Evolutionary conservation across 1,140 invertebrate genomes (phyloP), one percentile per base, ranked within the genome.

Genomic region (Calycopis cecrops): DNA sequence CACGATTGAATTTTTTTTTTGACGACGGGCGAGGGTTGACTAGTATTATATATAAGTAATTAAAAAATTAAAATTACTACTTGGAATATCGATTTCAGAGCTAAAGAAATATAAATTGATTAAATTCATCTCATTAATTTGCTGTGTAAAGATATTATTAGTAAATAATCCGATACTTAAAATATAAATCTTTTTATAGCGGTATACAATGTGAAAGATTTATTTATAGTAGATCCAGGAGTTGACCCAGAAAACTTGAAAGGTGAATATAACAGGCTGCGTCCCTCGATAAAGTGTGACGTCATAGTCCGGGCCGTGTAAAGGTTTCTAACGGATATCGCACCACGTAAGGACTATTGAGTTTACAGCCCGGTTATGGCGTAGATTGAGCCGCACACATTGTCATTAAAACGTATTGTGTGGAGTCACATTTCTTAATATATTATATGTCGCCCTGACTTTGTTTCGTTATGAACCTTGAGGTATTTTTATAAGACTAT

Each of bases 241-340:
- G 9, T 44, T 44, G 40, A 44, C 40, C 40, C 40, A 44, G 40
- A 44, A 44, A 44, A 44, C 21, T 28, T 28, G 21, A 28, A 6
- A 28, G 21, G 21, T 44, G 40, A 16, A 16, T 44, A 44, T 44
- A 44, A 16, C 14, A 44, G 40, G 40, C 14, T 12, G 40, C 14
- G 14, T 17, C 40, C 40, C 40, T 14, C 16, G 40, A 44, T 37
- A 37, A 3, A 28, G 21, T 28, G 35, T 44, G 40, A 44, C 40
- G 40, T 44, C 12, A 44, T 16, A 9, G n/a, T 4, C 17, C n/a
- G 28, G 14, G 34, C 11, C 8, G 21, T 28, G 6, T 28, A 28
- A 28, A 28, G 21, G 21, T 28, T 28, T 1, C 12, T 48, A 50
- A 28, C 48, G 33, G 48, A 50, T 34, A 50, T 50, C 35, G 48